A percentile compares a stretch with the other conserved stretches of the same genome.
Conservation (phyloP, 2,797 vertebrate species). For the Phylloscopus collybita region DNA sequence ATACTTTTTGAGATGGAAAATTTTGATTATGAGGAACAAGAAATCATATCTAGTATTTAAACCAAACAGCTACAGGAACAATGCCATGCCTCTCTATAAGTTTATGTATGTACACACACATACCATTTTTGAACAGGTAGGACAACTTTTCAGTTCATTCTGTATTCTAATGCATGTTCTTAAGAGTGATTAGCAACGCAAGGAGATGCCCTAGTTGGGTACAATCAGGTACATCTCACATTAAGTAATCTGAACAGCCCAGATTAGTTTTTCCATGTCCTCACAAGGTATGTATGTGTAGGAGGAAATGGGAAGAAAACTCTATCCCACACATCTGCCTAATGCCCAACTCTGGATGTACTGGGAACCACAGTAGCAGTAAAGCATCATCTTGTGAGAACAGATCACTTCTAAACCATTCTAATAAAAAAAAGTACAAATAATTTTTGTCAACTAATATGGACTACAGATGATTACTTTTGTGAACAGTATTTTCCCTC, state of each 20-base stretch:
- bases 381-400: neutral
- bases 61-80: neutral
- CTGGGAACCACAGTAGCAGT: neutral
- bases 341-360: neutral
- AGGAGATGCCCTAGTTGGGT: conserved; percentile 25
- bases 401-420: neutral
- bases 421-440: neutral
- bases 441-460: neutral
- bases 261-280: conserved; percentile 56
- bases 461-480: neutral
- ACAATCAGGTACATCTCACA: conserved; percentile 6
- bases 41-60: neutral
- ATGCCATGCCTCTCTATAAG: neutral
- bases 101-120: neutral
- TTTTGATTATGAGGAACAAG: neutral
- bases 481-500: neutral
- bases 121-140: neutral
- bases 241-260: conserved; percentile 23
- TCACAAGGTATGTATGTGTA: neutral
- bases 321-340: neutral
- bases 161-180: neutral
- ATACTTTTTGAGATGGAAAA: neutral
- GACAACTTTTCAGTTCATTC: conserved; percentile 21
- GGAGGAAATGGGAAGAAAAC: neutral
- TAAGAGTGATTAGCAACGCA: conserved; percentile 31